Conservation (phyloP, 1,140 invertebrate genomes). For the Macrobrachium rosenbergii region DNA sequence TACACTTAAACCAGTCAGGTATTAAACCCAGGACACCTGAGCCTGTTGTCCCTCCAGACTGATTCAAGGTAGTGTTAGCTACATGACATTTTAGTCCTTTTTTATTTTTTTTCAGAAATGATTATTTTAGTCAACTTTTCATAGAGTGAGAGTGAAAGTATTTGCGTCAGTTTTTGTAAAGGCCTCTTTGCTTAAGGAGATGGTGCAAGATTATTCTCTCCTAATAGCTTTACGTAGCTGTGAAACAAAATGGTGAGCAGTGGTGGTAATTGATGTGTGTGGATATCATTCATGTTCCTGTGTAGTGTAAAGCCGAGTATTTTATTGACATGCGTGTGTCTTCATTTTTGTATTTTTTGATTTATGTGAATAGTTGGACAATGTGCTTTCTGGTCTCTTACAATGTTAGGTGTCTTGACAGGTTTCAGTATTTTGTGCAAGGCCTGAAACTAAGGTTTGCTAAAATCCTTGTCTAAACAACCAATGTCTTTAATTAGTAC, state of each 20-base stretch:
- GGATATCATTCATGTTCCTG: conserved; percentile 42
- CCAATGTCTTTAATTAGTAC: too few species aligned
- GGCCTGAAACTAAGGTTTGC: too few species aligned
- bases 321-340: conserved; percentile 28
- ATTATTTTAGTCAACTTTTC: conserved; percentile 29
- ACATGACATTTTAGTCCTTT: conserved; percentile 26
- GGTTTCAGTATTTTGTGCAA: neutral
- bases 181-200: conserved; percentile 42
- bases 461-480: too few species aligned
- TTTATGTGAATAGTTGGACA: conserved; percentile 17
- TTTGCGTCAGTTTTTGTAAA: conserved; percentile 44
- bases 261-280: conserved; percentile 37
- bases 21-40: conserved; percentile 47
- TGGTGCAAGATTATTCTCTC: conserved; percentile 32
- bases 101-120: conserved; percentile 10
- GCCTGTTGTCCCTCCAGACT: conserved; percentile 45
- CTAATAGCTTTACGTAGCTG: conserved; percentile 41
- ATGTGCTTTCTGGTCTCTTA: conserved; percentile 10
- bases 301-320: conserved; percentile 41
- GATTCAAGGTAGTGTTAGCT: conserved; percentile 25
- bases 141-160: conserved; percentile 27
- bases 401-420: conserved; percentile 7
- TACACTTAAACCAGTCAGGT: conserved; percentile 48
- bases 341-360: conserved; percentile 22
- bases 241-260: conserved; percentile 18